Evolutionary conservation across 2,113 vertebrate genomes (phyloP).

Genomic region (Lichenostomus cassidix): DNA sequence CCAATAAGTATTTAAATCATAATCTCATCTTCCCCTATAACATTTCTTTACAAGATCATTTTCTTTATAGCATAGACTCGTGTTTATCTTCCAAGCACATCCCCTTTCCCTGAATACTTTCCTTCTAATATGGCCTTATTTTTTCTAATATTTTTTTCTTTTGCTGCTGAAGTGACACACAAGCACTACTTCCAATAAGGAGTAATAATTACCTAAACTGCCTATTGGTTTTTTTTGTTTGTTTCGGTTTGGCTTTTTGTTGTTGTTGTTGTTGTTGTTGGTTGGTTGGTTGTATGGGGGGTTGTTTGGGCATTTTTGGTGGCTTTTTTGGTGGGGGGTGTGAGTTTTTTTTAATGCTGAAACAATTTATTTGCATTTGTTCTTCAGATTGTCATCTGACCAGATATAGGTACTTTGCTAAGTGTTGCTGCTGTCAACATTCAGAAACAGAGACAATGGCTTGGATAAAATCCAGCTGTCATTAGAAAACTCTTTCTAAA

Average conservation of each 20-base stretch:
- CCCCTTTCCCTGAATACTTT: background rate
- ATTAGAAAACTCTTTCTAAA: background rate
- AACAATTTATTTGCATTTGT: background rate
- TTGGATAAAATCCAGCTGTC: conserved; percentile 1
- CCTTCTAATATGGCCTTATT: background rate
- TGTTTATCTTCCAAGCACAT: background rate
- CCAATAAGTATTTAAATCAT: background rate
- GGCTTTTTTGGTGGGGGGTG: too few relatives aligned
- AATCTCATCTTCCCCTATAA: background rate
- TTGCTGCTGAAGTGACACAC: background rate
- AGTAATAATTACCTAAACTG: background rate
- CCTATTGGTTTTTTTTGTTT: background rate
- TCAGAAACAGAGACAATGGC: background rate
- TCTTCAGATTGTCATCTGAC: background rate
- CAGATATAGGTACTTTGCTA: background rate
- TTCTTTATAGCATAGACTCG: background rate
- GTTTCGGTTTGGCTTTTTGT: background rate
- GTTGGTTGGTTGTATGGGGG: too few relatives aligned
- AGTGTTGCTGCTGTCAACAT: background rate
- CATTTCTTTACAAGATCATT: background rate
- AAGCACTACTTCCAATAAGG: background rate
- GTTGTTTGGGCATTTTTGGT: too few relatives aligned
- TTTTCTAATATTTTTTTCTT: background rate
- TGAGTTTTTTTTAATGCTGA: background rate
- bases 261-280: too few relatives aligned